These are phyloP conservation scores for Tyrophagus putrescentiae DNA, from an alignment of 1,140 invertebrate species.

Conservation along the genomic window DNA sequence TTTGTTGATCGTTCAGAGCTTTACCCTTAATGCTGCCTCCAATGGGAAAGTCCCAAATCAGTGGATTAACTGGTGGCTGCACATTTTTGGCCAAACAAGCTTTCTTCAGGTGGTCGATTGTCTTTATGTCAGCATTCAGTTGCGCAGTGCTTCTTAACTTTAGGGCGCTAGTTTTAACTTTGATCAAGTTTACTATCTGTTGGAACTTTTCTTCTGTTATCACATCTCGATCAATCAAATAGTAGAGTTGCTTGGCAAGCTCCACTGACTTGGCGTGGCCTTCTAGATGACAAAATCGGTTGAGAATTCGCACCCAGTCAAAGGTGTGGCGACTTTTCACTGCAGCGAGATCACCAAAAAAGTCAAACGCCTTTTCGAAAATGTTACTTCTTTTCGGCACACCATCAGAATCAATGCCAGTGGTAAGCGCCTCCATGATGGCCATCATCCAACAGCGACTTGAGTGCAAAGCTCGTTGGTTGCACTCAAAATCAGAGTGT, in stretches of 20 bases:
- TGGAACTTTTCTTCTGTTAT: not conserved
- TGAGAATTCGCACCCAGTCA: not conserved
- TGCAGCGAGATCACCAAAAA: not conserved
- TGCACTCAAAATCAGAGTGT: not conserved
- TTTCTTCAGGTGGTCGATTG: no score
- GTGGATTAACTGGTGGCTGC: no score
- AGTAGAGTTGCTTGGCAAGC: not conserved
- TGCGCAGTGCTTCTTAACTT: no score
- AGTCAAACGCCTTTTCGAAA: constrained; percentile 1
- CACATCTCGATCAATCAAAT: constrained; percentile 5
- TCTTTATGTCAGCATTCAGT: no score
- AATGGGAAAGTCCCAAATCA: no score
- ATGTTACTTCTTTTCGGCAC: not conserved
- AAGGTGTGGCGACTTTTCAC: constrained; percentile 1
- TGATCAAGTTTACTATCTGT: not conserved
- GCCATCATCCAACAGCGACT: not conserved
- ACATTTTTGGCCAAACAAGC: no score
- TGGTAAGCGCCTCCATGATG: not conserved
- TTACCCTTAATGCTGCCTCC: no score
- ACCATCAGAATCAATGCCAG: not conserved
- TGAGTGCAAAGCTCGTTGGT: not conserved
- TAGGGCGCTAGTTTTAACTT: no score
- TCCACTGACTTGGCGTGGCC: not conserved
- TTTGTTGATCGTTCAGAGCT: no score
- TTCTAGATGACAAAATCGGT: not conserved